phyloP scores from a whole-genome alignment of 23 tunicate genomes.

The Clavelina lepadiformis region DNA sequence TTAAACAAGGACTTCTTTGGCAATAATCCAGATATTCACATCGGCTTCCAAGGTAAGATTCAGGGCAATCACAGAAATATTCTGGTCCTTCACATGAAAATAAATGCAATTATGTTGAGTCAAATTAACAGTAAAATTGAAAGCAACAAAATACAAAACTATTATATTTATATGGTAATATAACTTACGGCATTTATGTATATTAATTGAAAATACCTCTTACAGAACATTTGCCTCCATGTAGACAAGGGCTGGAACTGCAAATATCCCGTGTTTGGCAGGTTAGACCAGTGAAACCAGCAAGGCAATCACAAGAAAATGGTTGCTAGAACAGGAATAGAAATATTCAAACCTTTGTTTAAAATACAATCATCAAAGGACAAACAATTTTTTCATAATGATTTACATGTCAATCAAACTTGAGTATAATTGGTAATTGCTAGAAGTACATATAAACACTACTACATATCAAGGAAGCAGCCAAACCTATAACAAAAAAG shows the following conservation, averaged over 20 bases:
- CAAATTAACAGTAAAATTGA: too few species aligned
- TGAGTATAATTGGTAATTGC: too few species aligned
- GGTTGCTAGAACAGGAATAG: constrained; percentile 73
- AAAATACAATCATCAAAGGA: too few species aligned
- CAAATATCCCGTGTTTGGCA: constrained; percentile 64
- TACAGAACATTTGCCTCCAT: constrained; percentile 45
- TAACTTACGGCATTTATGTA: not conserved
- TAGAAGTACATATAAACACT: too few species aligned
- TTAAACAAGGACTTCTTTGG: constrained; percentile 55
- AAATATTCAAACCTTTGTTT: too few species aligned
- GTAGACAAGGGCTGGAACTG: constrained; percentile 47
- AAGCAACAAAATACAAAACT: not conserved
- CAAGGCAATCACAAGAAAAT: constrained; percentile 55
- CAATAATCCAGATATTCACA: constrained; percentile 62
- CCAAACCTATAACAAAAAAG: not conserved
- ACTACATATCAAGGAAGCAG: not conserved
- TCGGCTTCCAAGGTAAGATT: constrained; percentile 36
- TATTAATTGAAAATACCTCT: constrained; percentile 31
- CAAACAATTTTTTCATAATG: too few species aligned
- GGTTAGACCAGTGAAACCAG: constrained; percentile 33
- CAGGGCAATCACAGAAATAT: constrained; percentile 42
- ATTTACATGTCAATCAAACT: too few species aligned
- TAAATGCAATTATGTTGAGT: too few species aligned
- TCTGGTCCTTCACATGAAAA: too few species aligned
- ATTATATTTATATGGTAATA: not conserved